Conservation (phyloP, 2,888 invertebrate species). For the Drosophila pegasa region DNA sequence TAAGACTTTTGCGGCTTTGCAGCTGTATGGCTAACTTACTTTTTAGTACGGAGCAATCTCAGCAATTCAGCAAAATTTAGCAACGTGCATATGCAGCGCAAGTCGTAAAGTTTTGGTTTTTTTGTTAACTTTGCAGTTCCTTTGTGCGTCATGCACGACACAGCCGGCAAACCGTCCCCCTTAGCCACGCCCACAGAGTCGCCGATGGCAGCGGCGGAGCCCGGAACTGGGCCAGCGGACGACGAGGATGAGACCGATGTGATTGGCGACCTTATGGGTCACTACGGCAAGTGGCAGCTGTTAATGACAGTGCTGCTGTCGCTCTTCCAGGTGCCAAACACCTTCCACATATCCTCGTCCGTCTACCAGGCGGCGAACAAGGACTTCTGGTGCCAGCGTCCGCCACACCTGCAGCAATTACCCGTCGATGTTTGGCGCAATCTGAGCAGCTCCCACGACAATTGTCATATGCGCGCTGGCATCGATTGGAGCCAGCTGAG, state of each 20-base stretch:
- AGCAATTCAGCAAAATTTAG: not conserved
- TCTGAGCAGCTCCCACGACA: conserved; percentile 87
- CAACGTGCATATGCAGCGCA: not conserved
- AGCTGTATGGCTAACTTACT: not conserved
- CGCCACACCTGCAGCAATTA: conserved; percentile 86
- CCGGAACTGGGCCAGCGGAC: conserved; percentile 41
- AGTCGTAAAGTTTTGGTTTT: not conserved
- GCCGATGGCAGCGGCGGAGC: conserved; percentile 51
- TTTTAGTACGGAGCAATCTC: not conserved
- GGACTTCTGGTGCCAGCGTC: conserved; percentile 90
- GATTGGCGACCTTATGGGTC: conserved; percentile 89
- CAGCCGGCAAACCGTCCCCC: conserved; percentile 81
- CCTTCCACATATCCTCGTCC: conserved; percentile 92
- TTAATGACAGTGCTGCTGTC: conserved; percentile 90
- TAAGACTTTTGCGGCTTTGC: not conserved
- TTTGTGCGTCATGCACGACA: conserved; percentile 83
- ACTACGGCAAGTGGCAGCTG: conserved; percentile 92
- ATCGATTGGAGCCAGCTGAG: conserved; percentile 83
- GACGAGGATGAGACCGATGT: conserved; percentile 87
- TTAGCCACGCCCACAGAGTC: conserved; percentile 58
- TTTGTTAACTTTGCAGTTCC: conserved; percentile 67
- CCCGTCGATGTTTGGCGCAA: conserved; percentile 88
- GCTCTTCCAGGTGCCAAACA: conserved; percentile 91
- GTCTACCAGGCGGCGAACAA: conserved; percentile 90
- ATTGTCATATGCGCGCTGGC: conserved; percentile 87